Percentiles rank a stretch among this genome's conserved stretches.
These are phyloP conservation scores for Formica exsecta DNA, from an alignment of 1,140 invertebrate species.

Conservation along the genomic window DNA sequence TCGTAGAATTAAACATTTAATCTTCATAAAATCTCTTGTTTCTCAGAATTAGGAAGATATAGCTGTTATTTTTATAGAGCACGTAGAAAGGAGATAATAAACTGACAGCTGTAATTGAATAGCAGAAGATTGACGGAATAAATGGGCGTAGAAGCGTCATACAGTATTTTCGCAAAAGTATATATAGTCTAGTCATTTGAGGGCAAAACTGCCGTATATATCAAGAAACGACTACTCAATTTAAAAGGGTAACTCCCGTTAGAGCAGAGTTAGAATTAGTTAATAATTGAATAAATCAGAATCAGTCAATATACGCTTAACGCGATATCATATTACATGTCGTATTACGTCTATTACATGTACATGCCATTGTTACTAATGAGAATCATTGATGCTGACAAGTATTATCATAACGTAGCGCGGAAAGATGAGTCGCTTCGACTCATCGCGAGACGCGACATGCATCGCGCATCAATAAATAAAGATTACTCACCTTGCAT, in stretches of 20 bases:
- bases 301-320: background rate
- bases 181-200: background rate
- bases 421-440: background rate
- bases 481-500: constrained; percentile 76
- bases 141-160: background rate
- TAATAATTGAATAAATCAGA: background rate
- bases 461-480: background rate
- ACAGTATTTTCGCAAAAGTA: background rate
- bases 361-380: constrained; percentile 5
- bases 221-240: background rate
- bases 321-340: background rate
- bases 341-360: background rate
- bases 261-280: background rate
- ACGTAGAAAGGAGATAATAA: background rate
- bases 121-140: background rate
- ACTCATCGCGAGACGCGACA: background rate
- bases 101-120: background rate
- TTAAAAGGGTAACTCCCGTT: background rate
- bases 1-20: background rate
- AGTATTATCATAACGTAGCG: background rate
- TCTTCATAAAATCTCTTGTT: background rate
- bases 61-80: background rate
- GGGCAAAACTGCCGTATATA: background rate
- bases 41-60: background rate
- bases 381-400: constrained; percentile 67